Percentiles rank a stretch among this genome's conserved stretches.
phyloP scores from a whole-genome alignment of 2,888 invertebrate species.

The Rhogogaster chlorosoma region DNA sequence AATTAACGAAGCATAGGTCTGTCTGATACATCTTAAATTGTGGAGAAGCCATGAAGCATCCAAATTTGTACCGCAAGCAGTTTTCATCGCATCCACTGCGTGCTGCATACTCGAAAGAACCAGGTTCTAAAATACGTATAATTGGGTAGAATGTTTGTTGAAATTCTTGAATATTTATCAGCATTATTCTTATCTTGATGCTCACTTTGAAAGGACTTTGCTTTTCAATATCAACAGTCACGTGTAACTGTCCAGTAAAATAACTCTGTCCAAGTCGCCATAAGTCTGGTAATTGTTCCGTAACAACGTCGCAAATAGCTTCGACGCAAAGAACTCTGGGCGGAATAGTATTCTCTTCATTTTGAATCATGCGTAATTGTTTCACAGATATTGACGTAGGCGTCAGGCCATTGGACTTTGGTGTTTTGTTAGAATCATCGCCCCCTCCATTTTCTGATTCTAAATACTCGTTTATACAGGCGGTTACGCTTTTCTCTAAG shows the following conservation, averaged over 20 bases:
- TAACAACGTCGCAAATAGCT: slow-evolving; percentile 87
- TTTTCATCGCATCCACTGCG: slow-evolving; percentile 79
- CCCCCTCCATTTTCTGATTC: slow-evolving; percentile 64
- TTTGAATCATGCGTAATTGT: slow-evolving; percentile 66
- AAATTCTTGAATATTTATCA: not conserved
- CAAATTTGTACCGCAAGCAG: slow-evolving; percentile 70
- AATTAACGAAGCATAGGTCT: slow-evolving; percentile 89
- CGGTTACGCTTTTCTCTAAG: slow-evolving; percentile 71
- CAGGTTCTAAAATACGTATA: slow-evolving; percentile 65
- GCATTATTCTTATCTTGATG: not conserved
- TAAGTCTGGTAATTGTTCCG: slow-evolving; percentile 91
- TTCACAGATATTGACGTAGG: slow-evolving; percentile 64
- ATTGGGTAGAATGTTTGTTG: not conserved
- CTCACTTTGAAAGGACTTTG: slow-evolving; percentile 88
- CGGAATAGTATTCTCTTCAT: slow-evolving; percentile 79
- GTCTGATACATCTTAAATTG: slow-evolving; percentile 89
- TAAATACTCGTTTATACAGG: slow-evolving; percentile 69
- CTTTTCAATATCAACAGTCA: slow-evolving; percentile 86
- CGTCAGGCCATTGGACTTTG: slow-evolving; percentile 64
- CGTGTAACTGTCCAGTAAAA: slow-evolving; percentile 92
- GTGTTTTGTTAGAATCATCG: slow-evolving; percentile 65
- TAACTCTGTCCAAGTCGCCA: slow-evolving; percentile 98
- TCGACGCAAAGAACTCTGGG: slow-evolving; percentile 89
- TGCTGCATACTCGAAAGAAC: slow-evolving; percentile 78
- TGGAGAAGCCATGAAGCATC: slow-evolving; percentile 86